phyloP scores from a whole-genome alignment of 2,797 vertebrate species.

The Nyctalus aviator region DNA sequence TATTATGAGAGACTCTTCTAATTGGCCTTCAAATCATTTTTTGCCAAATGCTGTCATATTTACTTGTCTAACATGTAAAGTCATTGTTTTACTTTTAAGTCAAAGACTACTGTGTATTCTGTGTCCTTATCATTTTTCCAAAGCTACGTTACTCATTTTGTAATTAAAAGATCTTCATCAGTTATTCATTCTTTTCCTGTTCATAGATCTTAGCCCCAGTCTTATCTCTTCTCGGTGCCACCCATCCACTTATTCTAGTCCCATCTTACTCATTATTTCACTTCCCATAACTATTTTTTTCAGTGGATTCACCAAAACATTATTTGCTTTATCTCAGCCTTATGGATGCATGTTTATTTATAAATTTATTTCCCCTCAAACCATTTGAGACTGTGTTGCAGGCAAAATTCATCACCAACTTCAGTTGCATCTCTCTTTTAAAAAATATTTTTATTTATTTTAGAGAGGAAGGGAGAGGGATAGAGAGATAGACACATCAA shows the following conservation, averaged over 20 bases:
- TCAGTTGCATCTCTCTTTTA: not conserved
- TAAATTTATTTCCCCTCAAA: slow-evolving; percentile 8
- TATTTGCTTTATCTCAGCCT: slow-evolving; percentile 58
- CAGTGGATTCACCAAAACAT: not conserved
- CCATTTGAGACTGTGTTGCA: slow-evolving; percentile 12
- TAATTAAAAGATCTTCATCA: slow-evolving; percentile 2
- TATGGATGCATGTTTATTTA: slow-evolving; percentile 14
- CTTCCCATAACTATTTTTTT: slow-evolving; percentile 61
- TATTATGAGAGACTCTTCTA: not conserved
- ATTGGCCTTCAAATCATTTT: not conserved
- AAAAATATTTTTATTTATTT: not conserved
- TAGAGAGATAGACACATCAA: too few relatives aligned
- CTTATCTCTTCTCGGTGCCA: not conserved
- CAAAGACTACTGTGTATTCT: not conserved
- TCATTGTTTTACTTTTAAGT: slow-evolving; percentile 25
- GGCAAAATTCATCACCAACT: not conserved
- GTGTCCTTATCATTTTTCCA: not conserved
- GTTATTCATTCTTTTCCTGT: not conserved
- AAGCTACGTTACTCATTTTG: not conserved
- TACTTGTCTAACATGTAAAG: slow-evolving; percentile 17
- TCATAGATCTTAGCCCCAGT: not conserved
- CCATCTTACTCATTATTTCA: slow-evolving; percentile 54
- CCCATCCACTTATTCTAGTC: not conserved
- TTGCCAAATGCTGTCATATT: not conserved
- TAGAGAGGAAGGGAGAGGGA: too few relatives aligned